Base-by-base conservation (phyloP, 2,888 invertebrate genomes). In the Sussaba pulchella region DNA sequence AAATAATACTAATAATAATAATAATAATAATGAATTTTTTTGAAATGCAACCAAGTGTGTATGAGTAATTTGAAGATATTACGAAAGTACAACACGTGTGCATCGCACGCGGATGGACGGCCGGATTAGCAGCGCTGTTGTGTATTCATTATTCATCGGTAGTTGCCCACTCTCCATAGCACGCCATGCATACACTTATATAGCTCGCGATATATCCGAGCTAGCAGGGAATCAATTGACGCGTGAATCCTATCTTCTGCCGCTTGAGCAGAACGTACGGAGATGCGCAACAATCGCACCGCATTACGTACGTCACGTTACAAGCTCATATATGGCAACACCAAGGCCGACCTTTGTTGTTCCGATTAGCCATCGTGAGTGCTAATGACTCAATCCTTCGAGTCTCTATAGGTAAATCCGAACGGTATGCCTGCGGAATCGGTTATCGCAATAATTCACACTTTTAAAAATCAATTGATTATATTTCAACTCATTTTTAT, bases 321-420 rank as follows among this genome's bases (percentile, higher is more conserved):
- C 76, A 36, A 76, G 59, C 10, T n/a, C n/a, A 24, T 52, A 52
- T 43, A 76, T 71, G 57, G 52, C 61, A 67, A 9, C 43, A 63
- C 47, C 80, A 77, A 81, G 80, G 80, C 17, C 66, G 45, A 57
- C 17, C 71, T 71, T 61, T 59, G 76, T 63, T 80, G 71, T 52
- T 76, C 57, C 66, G 57, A 54, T 52, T 54, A 63, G 43, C 52
- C 54, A 76, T 76, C 71, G 71, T 39, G 80, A 66, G 45, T 80
- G 67, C 63, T 71, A 80, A 80, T 76, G 80, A 71, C 80, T 80
- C 76, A 80, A 80, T 80, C 63, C 39, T 54, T 66, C 76, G 76
- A 50, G 66, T 59, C 71, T 41, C 76, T 67, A 54, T 67, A 54
- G 76, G 47, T 12, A 31, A 31, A 31, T 31, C 6, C 26, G 10